phyloP scores from a whole-genome alignment of 1,140 invertebrate genomes.

The Drepana arcuata region DNA sequence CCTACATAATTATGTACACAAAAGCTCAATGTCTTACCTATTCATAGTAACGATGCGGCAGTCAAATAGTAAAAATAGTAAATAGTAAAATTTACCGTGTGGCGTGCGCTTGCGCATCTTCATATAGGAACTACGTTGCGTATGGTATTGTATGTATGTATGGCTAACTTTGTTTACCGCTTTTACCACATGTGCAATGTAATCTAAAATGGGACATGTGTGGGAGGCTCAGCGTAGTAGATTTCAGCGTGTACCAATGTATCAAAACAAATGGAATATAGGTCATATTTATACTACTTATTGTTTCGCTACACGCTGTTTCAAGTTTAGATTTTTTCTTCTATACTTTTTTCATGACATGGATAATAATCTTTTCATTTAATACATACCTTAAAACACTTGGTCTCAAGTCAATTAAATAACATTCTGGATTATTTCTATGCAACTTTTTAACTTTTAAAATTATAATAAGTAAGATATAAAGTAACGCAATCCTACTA shows the following conservation, averaged over 20 bases:
- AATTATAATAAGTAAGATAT: not conserved
- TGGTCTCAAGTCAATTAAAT: no score
- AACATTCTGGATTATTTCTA: not conserved
- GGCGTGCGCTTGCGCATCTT: no score
- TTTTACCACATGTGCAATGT: slow-evolving; percentile 37
- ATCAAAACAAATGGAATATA: slow-evolving; percentile 47
- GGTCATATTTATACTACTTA: slow-evolving; percentile 21
- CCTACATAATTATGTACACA: no score
- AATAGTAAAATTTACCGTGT: slow-evolving; percentile 8
- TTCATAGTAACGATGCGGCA: not conserved
- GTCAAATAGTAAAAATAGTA: slow-evolving; percentile 4
- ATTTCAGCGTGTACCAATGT: slow-evolving; percentile 15
- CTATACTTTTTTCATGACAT: not conserved
- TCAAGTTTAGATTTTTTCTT: not conserved
- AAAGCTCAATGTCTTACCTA: no score
- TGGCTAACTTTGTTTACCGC: slow-evolving; percentile 15
- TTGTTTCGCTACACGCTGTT: not conserved
- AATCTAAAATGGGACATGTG: slow-evolving; percentile 52
- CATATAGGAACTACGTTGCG: no score
- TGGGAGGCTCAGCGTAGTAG: slow-evolving; percentile 33
- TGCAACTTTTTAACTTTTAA: not conserved
- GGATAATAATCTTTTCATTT: not conserved
- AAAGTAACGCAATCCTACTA: not conserved
- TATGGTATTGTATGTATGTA: slow-evolving; percentile 4
- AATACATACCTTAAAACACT: no score